Evolutionary conservation across 1,140 invertebrate genomes (phyloP), one percentile per base, ranked within the genome.

Genomic region (Zaprionus ghesquierei): DNA sequence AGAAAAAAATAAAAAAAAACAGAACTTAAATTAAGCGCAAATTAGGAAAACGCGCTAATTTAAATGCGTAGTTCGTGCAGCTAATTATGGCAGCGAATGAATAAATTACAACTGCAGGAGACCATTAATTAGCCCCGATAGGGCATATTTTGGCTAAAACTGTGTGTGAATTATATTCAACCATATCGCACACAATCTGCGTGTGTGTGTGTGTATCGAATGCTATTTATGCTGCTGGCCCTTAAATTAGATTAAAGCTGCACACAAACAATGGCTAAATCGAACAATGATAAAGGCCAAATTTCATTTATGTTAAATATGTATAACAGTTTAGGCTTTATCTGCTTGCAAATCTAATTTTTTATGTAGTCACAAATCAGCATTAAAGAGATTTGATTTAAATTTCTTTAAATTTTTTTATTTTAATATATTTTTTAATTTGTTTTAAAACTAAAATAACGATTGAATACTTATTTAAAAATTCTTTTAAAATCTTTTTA

Each of bases 81-180:
- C 38, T 54, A 55, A 54, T 68, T 68, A 59, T 58, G 54, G n/a
- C 23, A 27, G 22, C 15, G 23, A 55, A 15, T 38, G 27, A 33
- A 44, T 54, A 29, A 51, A 56, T 35, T 50, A 50, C 23, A 63
- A 13, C 23, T 50, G 18, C 12, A 20, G 41, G 22, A 22, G 18
- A 46, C 41, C 41, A 46, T 46, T 46, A 46, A 46, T 46, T 46
- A 46, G 41, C 41, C 31, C 31, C 41, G 18, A 46, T 20, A 22
- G 41, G 41, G 18, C 38, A 44, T 44, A 44, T 44, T 44, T 44
- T 18, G 41, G 2, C 20, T 12, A 18, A 12, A 12, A 20, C 18
- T 46, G 41, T 46, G 41, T 46, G 15, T 46, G 22, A 46, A 46
- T 46, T 46, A 46, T 46, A 22, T 9, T 44, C 2, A 9, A 8